A percentile compares a stretch with the other conserved stretches of the same genome.
phyloP scores from a whole-genome alignment of 2,797 vertebrate species.

The Enteromius paludinosus region DNA sequence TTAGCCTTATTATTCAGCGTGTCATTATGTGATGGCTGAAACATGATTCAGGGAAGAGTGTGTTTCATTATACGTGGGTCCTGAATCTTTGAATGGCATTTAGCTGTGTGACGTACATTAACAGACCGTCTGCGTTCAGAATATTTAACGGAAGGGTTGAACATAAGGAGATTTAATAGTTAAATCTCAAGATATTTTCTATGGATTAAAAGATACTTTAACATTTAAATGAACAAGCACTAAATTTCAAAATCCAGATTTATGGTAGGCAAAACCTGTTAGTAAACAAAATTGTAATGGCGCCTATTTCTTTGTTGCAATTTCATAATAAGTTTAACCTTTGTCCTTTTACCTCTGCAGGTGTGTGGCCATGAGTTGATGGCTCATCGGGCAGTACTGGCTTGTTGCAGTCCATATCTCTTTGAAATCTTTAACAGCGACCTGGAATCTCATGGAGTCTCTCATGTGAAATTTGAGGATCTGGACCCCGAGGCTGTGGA shows the following conservation, averaged over 20 bases:
- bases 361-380: slow-evolving; percentile 97
- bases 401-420: slow-evolving; percentile 97
- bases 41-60: slow-evolving; percentile 21
- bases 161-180: neutral
- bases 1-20: neutral
- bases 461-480: slow-evolving; percentile 97
- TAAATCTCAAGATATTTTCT: neutral
- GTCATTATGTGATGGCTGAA: neutral
- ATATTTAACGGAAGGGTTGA: slow-evolving; percentile 1
- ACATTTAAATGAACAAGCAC: neutral
- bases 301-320: neutral
- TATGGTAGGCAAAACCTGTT: neutral
- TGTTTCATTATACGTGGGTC: slow-evolving; percentile 20
- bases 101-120: slow-evolving; percentile 16
- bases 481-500: slow-evolving; percentile 96
- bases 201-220: neutral
- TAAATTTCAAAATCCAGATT: neutral
- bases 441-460: slow-evolving; percentile 90
- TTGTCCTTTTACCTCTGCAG: slow-evolving; percentile 68
- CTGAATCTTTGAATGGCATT: slow-evolving; percentile 31
- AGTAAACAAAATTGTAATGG: neutral
- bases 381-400: slow-evolving; percentile 95
- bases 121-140: neutral
- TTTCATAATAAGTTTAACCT: neutral
- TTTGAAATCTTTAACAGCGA: slow-evolving; percentile 99